Percentiles rank a stretch among this genome's conserved stretches.
phyloP scores from a whole-genome alignment of 2,888 invertebrate species.

The Ectropis crepuscularia region DNA sequence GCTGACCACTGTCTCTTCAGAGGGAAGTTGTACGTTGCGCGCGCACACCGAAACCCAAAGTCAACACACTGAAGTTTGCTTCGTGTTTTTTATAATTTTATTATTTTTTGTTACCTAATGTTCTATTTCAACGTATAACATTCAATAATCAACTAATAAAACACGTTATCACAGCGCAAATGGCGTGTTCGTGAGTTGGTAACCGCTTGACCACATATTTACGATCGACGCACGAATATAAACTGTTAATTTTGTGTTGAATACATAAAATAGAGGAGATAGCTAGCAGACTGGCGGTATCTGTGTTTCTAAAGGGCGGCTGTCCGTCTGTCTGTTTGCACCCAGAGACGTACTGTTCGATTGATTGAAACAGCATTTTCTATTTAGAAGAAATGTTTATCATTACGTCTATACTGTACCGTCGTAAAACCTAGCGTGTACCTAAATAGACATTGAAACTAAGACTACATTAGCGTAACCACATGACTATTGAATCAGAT shows the following conservation, averaged over 20 bases:
- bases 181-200: conserved; percentile 41
- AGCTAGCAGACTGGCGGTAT: conserved; percentile 17
- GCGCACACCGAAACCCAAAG: too few relatives aligned
- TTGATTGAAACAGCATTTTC: conserved; percentile 14
- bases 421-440: too few relatives aligned
- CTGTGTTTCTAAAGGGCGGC: conserved; percentile 13
- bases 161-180: conserved; percentile 48
- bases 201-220: conserved; percentile 32
- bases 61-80: too few relatives aligned
- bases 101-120: conserved; percentile 2
- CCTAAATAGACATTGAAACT: background rate
- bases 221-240: conserved; percentile 24
- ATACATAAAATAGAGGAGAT: conserved; percentile 40
- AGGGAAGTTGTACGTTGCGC: too few relatives aligned
- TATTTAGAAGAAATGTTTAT: conserved; percentile 11
- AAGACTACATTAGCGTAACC: background rate
- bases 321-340: conserved; percentile 17
- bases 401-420: background rate
- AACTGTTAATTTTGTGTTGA: conserved; percentile 30
- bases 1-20: too few relatives aligned
- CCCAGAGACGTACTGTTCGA: conserved; percentile 1
- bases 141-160: conserved; percentile 46
- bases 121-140: conserved; percentile 33
- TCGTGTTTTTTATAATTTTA: too few relatives aligned
- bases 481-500: too few relatives aligned